These are phyloP conservation scores for Chaetodon trifascialis DNA, from an alignment of 2,113 vertebrate species.

Conservation along the genomic window DNA sequence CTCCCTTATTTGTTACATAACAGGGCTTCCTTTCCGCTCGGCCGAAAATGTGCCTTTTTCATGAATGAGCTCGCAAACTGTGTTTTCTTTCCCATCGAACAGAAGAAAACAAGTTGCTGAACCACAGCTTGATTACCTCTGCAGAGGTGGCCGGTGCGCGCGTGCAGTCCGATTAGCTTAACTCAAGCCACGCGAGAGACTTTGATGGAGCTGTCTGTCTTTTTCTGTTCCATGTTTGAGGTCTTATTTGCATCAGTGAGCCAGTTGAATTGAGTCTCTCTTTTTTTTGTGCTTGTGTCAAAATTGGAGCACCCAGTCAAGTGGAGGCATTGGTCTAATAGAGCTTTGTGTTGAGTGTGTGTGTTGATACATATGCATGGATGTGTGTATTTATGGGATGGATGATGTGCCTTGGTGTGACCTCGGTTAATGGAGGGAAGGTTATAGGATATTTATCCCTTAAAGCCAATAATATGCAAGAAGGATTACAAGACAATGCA, in stretches of 20 bases:
- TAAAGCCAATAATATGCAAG: not conserved
- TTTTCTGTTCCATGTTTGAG: not conserved
- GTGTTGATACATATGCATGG: not conserved
- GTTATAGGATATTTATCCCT: not conserved
- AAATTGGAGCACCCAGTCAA: slow-evolving; percentile 15
- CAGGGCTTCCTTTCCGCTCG: slow-evolving; percentile 30
- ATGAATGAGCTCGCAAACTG: slow-evolving; percentile 37
- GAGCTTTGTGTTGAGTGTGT: not conserved
- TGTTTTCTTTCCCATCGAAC: slow-evolving; percentile 27
- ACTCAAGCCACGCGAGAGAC: slow-evolving; percentile 2
- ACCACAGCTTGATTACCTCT: slow-evolving; percentile 32
- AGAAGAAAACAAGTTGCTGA: slow-evolving; percentile 22
- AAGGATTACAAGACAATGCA: not conserved
- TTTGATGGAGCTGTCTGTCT: not conserved
- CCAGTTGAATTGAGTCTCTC: not conserved
- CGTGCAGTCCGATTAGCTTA: not conserved
- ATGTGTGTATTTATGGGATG: not conserved
- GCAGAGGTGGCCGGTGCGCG: slow-evolving; percentile 3
- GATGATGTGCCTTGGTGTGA: slow-evolving; percentile 3
- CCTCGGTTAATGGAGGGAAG: not conserved
- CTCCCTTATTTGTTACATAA: slow-evolving; percentile 36
- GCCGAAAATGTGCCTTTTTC: slow-evolving; percentile 34
- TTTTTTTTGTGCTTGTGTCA: not conserved
- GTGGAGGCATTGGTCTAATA: not conserved
- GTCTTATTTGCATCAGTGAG: slow-evolving; percentile 47